Conservation (phyloP, 2,113 vertebrate genomes). For the Dicaeum eximium region DNA sequence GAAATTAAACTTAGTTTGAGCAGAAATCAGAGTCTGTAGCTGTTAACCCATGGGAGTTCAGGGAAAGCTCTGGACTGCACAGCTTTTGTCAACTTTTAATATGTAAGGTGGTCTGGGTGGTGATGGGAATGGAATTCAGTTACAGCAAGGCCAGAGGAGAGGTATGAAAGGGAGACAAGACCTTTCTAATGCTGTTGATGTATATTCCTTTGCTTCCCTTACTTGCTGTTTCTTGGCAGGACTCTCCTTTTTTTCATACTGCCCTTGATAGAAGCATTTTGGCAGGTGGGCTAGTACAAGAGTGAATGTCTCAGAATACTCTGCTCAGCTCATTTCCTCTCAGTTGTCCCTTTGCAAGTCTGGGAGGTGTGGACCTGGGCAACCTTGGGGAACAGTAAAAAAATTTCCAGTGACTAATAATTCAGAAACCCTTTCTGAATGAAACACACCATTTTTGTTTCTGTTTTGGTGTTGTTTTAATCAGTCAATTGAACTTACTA, state of each 20-base stretch:
- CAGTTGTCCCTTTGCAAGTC: not conserved
- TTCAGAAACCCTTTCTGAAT: not conserved
- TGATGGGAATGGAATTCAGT: not conserved
- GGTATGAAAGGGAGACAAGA: not conserved
- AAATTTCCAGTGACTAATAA: not conserved
- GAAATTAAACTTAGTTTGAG: not conserved
- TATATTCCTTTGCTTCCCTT: not conserved
- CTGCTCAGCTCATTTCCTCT: not conserved
- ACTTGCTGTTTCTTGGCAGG: not conserved
- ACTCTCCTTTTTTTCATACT: not conserved
- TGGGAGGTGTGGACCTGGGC: not conserved
- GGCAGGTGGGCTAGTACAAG: not conserved
- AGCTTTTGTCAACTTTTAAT: not conserved
- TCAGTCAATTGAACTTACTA: not conserved
- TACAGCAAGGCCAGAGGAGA: not conserved
- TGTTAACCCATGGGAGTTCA: not conserved
- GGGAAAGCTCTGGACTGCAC: not conserved
- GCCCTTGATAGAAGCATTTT: not conserved
- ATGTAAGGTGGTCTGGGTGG: not conserved
- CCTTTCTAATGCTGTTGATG: not conserved
- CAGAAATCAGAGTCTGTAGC: not conserved
- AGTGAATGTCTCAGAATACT: not conserved
- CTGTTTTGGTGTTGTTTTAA: not conserved
- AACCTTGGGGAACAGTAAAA: not conserved
- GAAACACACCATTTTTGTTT: not conserved